phyloP scores from a whole-genome alignment of 2,888 invertebrate genomes.

The Rotaria macrura region DNA sequence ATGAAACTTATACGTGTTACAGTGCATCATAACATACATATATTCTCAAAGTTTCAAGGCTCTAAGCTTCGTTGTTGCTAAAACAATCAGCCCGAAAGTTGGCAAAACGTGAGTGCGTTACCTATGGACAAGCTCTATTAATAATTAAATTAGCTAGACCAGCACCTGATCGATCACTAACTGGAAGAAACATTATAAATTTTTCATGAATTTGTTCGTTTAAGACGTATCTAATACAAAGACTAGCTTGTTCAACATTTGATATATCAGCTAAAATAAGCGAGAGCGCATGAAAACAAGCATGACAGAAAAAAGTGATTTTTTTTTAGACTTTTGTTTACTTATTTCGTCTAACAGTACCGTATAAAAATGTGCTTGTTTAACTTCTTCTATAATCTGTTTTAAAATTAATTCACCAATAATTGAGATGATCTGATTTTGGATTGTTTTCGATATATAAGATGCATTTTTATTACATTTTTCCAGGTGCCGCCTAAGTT shows the following conservation, averaged over 20 bases:
- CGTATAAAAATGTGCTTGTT: background rate
- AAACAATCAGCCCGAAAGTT: background rate
- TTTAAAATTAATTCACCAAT: slow-evolving; percentile 32
- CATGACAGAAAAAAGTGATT: too few species aligned
- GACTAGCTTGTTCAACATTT: too few species aligned
- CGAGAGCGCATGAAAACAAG: too few species aligned
- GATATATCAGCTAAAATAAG: too few species aligned
- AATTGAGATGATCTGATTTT: slow-evolving; percentile 35
- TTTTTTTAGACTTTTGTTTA: background rate
- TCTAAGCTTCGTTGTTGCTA: background rate
- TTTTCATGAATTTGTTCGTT: too few species aligned
- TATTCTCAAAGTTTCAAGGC: background rate
- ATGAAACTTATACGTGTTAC: background rate
- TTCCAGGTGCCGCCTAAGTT: slow-evolving; percentile 33
- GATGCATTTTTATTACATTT: slow-evolving; percentile 32
- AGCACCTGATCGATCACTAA: too few species aligned
- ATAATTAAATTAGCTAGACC: too few species aligned
- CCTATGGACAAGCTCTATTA: background rate
- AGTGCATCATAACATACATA: background rate
- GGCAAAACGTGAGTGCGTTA: background rate
- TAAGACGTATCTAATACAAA: too few species aligned
- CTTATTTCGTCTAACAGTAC: background rate
- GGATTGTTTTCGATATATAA: slow-evolving; percentile 36
- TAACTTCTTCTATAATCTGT: slow-evolving; percentile 30
- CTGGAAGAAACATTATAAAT: too few species aligned